A percentile compares a stretch with the other conserved stretches of the same genome.
These are phyloP conservation scores for Ips nitidus DNA, from an alignment of 1,140 invertebrate genomes.

Conservation along the genomic window DNA sequence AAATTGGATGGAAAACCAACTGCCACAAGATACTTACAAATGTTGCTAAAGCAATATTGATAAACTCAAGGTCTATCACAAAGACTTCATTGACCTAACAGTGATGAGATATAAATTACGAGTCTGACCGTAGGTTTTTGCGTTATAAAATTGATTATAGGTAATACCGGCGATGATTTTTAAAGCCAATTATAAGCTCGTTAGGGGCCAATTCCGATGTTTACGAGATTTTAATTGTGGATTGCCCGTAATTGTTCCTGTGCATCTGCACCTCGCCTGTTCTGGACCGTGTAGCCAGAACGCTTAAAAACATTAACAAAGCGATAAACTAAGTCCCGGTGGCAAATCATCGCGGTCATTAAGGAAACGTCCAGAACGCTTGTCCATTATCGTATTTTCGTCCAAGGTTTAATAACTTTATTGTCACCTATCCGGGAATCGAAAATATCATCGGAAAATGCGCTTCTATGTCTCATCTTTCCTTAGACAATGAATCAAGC, in stretches of 20 bases:
- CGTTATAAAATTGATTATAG: conserved; percentile 43
- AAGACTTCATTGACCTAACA: conserved; percentile 10
- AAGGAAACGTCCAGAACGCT: conserved; percentile 1
- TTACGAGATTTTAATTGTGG: conserved; percentile 41
- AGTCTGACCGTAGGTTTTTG: conserved; percentile 37
- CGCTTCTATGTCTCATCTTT: conserved; percentile 27
- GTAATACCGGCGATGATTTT: conserved; percentile 43
- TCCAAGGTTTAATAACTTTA: conserved; percentile 22
- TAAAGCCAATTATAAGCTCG: conserved; percentile 42
- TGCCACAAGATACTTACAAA: too few species aligned
- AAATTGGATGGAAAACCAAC: too few species aligned
- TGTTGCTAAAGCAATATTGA: too few species aligned
- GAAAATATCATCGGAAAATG: conserved; percentile 25
- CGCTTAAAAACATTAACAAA: too few species aligned
- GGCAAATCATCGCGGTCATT: not conserved
- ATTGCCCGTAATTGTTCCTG: conserved; percentile 19
- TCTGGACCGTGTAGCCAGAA: too few species aligned
- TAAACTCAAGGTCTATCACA: too few species aligned
- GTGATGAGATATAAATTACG: conserved; percentile 44
- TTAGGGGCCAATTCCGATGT: conserved; percentile 35
- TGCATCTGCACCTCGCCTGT: not conserved
- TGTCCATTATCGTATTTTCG: not conserved
- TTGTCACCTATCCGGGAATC: conserved; percentile 19
- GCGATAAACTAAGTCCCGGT: not conserved
- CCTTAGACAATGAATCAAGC: conserved; percentile 32